Conservation (phyloP, 1,140 invertebrate genomes). For the Panagrolaimus sp. region DNA sequence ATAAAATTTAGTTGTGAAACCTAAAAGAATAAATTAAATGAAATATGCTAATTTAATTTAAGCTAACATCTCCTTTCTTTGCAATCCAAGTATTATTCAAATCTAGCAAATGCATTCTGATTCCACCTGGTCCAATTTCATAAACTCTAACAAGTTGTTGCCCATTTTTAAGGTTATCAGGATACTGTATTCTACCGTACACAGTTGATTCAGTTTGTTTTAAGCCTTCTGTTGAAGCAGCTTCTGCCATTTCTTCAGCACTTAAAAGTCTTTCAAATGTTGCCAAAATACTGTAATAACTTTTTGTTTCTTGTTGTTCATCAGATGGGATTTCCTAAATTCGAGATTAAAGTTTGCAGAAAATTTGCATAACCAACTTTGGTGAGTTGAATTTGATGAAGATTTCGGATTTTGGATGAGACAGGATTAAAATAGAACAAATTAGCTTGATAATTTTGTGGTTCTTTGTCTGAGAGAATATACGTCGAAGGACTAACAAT, state of each 20-base stretch:
- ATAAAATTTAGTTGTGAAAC: neutral
- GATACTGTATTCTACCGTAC: conserved; percentile 5
- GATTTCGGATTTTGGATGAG: neutral
- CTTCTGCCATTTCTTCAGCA: neutral
- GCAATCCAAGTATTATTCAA: conserved; percentile 1
- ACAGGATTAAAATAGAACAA: neutral
- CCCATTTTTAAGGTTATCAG: neutral
- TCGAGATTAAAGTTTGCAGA: neutral
- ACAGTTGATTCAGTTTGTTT: conserved; percentile 1
- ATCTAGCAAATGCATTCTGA: neutral
- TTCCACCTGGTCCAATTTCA: neutral
- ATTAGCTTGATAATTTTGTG: neutral
- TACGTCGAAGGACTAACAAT: neutral
- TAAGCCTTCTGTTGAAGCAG: neutral
- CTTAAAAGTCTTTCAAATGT: neutral
- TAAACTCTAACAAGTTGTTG: neutral
- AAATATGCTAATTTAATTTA: too few relatives aligned
- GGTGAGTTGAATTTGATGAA: neutral
- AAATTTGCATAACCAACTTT: neutral
- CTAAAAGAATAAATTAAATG: too few relatives aligned
- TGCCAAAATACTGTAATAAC: neutral
- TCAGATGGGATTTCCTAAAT: neutral
- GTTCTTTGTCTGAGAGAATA: neutral
- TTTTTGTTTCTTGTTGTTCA: neutral
- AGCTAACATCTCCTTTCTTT: neutral